Base-by-base conservation (phyloP, 1,140 invertebrate genomes). In the Leptinotarsa texana region DNA sequence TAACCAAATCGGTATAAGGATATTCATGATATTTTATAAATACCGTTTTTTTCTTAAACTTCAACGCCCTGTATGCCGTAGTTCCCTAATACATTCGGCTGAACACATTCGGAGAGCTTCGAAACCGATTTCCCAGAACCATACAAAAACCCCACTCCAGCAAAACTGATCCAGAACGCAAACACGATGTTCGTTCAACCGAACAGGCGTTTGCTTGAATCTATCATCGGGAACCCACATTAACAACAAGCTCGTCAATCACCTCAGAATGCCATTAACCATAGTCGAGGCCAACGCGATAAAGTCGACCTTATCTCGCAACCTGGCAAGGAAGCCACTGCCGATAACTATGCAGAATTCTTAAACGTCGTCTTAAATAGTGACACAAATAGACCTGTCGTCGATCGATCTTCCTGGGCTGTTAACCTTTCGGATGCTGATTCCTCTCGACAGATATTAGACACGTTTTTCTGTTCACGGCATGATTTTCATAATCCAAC, bases 201-300 rank as follows among this genome's bases (percentile, higher is more conserved):
- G 24, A 66, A 66, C 24, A 66, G n/a, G 63, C 11, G n/a, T 65
- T 24, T 13, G 1, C 18, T 65, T 65, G 22, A 24, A 66, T 66
- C 63, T 21, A 66, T 66, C 63, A 66, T 66, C 47, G 48, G 13
- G n/a, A 51, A 49, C 68, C 68, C 57, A 72, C 61, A 65, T 63
- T 73, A 73, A 42, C 71, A 73, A 68, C 49, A 73, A 68, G 71
- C 70, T 76, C 75, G 75, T 76, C 75, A 76, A 76, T 76, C 75
- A 76, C 71, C 42, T 33, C 48, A 22, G 48, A 69, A 48, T 69
- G 15, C 48, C 68, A 69, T 69, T 69, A 69, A 69, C n/a, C 68
- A 21, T 18, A 21, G 21, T 21, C 33, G 68, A 69, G 21, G 21
- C 68, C 42, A 51, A 69, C 22, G 68, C 68, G 68, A 69, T 69